Base-by-base conservation (phyloP, 92 coral and sea anemone species). In the Metridium senile region DNA sequence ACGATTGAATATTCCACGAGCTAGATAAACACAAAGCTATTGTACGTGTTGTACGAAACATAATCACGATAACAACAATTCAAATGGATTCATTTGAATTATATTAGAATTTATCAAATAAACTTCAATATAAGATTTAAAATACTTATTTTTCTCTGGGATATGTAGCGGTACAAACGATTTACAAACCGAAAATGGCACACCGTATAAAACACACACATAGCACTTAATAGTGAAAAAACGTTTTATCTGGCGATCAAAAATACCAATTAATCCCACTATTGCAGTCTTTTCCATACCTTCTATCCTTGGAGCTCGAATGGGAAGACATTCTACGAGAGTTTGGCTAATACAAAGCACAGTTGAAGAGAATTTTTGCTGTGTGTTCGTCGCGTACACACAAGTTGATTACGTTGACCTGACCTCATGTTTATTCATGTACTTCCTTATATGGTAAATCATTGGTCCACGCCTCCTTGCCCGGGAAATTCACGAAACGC, bases 381-480 rank as follows among this genome's bases (percentile, higher is more conserved):
- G 13, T 39, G 8, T 39, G 6, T 39, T 4, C 49, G 49, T 39
- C 49, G 49, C 49, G n/a, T n/a, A n/a, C n/a, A n/a, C n/a, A n/a
- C n/a, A n/a, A n/a, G 9, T 22, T 59, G 66, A 59, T 59, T 59
- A 59, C 66, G 66, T 59, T 59, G 29, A 59, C 4, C 29, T 6
- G 16, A n/a, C n/a, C 66, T 59, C 66, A 59, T 59, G 66, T 59
- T 59, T 26, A 59, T 59, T 59, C 66, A 59, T 59, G 29, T 10
- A 54, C 20, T 22, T 6, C 66, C 29, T 21, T 21, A 28, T 28
- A 63, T 28, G 69, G 69, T 21, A 4, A 28, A 31, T 28, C 4
- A 29, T 1, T 9, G 30, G 20, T 2, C 23, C 66, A 26, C 66
- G 31, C 66, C 66, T 26, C 22, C 22, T 59, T 59, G 17, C 66